These are phyloP conservation scores for Parus major DNA, from an alignment of 2,113 vertebrate species.

Conservation along the genomic window DNA sequence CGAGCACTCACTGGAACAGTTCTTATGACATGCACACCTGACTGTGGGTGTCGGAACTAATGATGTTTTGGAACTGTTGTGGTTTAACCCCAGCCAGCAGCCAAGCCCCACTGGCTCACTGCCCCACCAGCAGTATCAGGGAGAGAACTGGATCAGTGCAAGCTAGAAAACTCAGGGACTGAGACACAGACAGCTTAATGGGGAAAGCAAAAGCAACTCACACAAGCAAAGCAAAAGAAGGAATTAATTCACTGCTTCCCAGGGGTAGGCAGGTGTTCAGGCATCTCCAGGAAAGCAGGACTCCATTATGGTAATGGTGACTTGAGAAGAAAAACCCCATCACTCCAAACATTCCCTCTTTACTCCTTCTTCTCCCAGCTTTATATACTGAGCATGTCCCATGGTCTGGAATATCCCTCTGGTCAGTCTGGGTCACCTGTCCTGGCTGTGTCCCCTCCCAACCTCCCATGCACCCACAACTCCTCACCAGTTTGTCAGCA, in stretches of 20 bases:
- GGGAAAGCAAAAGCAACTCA: not conserved
- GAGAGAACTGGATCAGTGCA: not conserved
- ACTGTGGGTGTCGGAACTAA: not conserved
- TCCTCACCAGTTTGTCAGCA: not conserved
- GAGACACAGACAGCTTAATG: not conserved
- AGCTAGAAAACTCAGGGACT: not conserved
- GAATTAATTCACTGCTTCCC: not conserved
- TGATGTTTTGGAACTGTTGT: fast-evolving
- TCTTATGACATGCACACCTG: not conserved
- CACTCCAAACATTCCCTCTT: not conserved
- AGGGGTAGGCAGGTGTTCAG: not conserved
- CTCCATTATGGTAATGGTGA: not conserved
- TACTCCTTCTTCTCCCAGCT: not conserved
- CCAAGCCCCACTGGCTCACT: not conserved
- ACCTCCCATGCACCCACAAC: not conserved
- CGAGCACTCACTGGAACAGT: not conserved
- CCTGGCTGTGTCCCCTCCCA: not conserved
- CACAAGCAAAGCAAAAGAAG: not conserved
- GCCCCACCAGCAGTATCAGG: not conserved
- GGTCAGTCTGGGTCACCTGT: not conserved
- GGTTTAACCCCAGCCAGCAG: not conserved
- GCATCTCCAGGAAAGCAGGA: not conserved
- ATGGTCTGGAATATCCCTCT: not conserved
- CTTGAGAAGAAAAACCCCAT: not conserved
- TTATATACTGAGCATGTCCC: not conserved